Percentiles rank a stretch among this genome's conserved stretches.
Conservation (phyloP, 2,888 invertebrate genomes). For the Dorcus hopei region DNA sequence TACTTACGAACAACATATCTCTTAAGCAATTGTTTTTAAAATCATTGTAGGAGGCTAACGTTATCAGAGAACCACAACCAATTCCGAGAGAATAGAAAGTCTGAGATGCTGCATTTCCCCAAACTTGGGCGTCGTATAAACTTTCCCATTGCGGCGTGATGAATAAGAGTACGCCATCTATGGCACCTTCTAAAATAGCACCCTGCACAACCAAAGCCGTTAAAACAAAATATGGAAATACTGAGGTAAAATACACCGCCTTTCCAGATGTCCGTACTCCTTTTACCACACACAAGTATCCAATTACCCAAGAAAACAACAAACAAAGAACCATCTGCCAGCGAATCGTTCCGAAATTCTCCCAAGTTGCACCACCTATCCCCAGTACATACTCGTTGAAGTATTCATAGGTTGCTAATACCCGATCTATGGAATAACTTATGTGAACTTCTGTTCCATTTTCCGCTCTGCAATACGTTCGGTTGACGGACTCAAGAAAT, state of each 20-base stretch:
- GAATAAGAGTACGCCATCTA: slow-evolving; percentile 70
- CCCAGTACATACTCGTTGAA: slow-evolving; percentile 76
- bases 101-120: slow-evolving; percentile 82
- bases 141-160: slow-evolving; percentile 69
- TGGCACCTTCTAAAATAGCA: slow-evolving; percentile 60
- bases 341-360: slow-evolving; percentile 71
- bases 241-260: slow-evolving; percentile 72
- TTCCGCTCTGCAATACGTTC: slow-evolving; percentile 50
- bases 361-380: slow-evolving; percentile 66
- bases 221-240: slow-evolving; percentile 70
- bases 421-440: slow-evolving; percentile 54
- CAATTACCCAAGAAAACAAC: slow-evolving; percentile 74
- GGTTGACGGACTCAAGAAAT: slow-evolving; percentile 47
- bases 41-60: slow-evolving; percentile 71
- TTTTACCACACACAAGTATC: slow-evolving; percentile 84
- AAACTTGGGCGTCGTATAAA: slow-evolving; percentile 64
- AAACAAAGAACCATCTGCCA: slow-evolving; percentile 82
- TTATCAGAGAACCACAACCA: slow-evolving; percentile 71
- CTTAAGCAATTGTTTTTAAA: slow-evolving; percentile 70
- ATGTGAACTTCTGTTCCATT: slow-evolving; percentile 45
- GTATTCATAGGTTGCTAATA: slow-evolving; percentile 53
- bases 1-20: slow-evolving; percentile 71
- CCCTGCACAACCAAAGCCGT: slow-evolving; percentile 62
- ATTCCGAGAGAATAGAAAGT: slow-evolving; percentile 81
- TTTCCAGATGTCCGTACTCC: slow-evolving; percentile 86